Base-by-base conservation (phyloP, 1,140 invertebrate genomes). In the Aporrectodea caliginosa region DNA sequence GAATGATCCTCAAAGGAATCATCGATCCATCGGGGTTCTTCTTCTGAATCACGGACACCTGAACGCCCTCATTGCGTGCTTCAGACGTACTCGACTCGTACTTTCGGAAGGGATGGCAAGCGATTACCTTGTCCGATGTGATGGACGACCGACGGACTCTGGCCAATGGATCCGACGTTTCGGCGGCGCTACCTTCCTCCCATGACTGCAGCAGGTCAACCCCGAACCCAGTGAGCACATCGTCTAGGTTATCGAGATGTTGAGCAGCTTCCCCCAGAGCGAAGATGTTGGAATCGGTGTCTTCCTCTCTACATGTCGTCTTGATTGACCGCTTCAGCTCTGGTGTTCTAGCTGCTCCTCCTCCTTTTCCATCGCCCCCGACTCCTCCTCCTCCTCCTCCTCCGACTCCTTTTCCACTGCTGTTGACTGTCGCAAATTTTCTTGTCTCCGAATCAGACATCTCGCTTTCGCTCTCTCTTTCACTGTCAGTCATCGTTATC, bases 221-320 rank as follows among this genome's bases (percentile, higher is more conserved):
- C 71, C 72, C 78, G 22, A 75, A 29, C 31, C 78, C 78, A 22
- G 72, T 35, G 35, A 79, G 73, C 33, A 79, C 16, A 35, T 79
- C 78, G 58, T 79, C 78, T 22, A 79, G 71, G 34, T 79, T 68
- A 30, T 69, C 78, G 22, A 76, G 16, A 2, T 76, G 71, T 2
- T 27, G 33, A 27, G 78, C 78, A 12, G 78, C 78, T 29, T 79
- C 78, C 1, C 78, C 78, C n/a, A 79, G 78, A 1, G 78, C 78
- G 43, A 79, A 79, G 0, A 79, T 79, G 71, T 74, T 75, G 22
- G 16, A 27, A 68, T 79, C 78, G 27, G 71, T 78, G 68, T 78
- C 77, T 16, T 72, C 32, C n/a, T 78, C 69, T 27, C 32, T 58
- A 22, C 6, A 6, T 22, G 6, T 22, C 6, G 43, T 12, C 22